Percentiles rank a stretch among this genome's conserved stretches.
Conservation (phyloP, 2,113 vertebrate genomes). For the Penelope pileata region DNA sequence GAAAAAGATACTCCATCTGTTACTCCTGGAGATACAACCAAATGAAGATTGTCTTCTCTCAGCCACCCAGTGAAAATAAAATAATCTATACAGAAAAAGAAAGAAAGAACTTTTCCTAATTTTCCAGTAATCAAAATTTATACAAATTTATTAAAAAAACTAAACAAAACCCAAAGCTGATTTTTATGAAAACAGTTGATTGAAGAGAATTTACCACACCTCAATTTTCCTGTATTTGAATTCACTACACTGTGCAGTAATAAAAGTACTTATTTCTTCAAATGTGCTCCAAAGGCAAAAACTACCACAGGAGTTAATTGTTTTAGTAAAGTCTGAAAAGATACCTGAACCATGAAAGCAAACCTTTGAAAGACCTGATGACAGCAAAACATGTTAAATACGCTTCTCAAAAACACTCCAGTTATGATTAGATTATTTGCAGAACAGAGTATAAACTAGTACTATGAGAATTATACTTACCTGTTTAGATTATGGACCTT, state of each 20-base stretch:
- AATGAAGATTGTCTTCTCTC: constrained; percentile 28
- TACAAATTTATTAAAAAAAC: too few species aligned
- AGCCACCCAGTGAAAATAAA: neutral
- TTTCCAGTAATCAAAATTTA: neutral
- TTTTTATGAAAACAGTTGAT: neutral
- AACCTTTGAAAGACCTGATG: neutral
- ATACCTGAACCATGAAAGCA: neutral
- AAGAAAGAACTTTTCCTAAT: neutral
- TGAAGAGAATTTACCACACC: neutral
- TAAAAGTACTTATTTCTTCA: neutral
- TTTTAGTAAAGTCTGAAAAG: neutral
- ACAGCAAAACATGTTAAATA: neutral
- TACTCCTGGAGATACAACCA: neutral
- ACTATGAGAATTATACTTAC: neutral
- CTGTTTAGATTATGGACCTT: constrained; percentile 30
- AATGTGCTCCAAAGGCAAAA: neutral
- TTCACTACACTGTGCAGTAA: neutral
- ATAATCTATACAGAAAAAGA: neutral
- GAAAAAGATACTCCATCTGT: neutral
- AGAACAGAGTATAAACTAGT: neutral
- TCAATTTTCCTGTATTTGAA: neutral
- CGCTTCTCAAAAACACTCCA: neutral
- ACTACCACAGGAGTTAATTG: neutral
- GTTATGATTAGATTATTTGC: neutral
- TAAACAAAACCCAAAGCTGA: neutral